Base-by-base conservation (phyloP, 2,113 vertebrate species). In the Dendropsophus ebraccatus region DNA sequence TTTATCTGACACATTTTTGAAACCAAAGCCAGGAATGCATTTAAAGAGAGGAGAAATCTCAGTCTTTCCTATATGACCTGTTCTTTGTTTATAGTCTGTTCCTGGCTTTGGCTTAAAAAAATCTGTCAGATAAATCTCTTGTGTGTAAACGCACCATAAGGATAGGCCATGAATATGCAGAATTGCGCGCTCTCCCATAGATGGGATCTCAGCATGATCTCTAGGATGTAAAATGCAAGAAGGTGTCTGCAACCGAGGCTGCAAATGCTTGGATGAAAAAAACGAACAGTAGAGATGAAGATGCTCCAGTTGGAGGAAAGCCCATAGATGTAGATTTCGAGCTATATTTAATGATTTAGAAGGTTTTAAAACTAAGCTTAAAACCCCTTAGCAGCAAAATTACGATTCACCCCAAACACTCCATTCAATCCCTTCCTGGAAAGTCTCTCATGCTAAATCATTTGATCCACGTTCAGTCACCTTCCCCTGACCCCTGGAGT, bases 351-450 rank as follows among this genome's bases (percentile, higher is more conserved):
- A 70, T 37, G 67, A 70, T 70, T 70, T 70, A 70, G 67, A 41
- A 21, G 67, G 67, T 70, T 70, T 70, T 70, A 41, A 41, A 37
- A 70, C 17, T 70, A 41, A 70, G 35, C 67, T 23, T 70, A 19
- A 37, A 41, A 37, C 67, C 35, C 41, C 67, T 70, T 41, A 70
- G 17, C 19, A 35, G 32, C 30, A 69, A 69, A 32, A 37, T 41
- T 41, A 70, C 14, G 19, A 70, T 74, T 49, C 41, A 74, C 47
- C 23, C n/a, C 72, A 74, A 74, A 28, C 41, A 74, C 72, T 49
- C 72, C 67, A 70, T 70, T 70, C 67, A 70, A 74, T 49, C 41
- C 41, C 41, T 49, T 74, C 72, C 37, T 74, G 41, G 41, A n/a
- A 74, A 25, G 72, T 74, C 37, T 74, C 23, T 47, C 16, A 74